Evolutionary conservation across 2,888 invertebrate species (phyloP), one percentile per base, ranked within the genome.

Genomic region (Agonopterix alstromeriana): DNA sequence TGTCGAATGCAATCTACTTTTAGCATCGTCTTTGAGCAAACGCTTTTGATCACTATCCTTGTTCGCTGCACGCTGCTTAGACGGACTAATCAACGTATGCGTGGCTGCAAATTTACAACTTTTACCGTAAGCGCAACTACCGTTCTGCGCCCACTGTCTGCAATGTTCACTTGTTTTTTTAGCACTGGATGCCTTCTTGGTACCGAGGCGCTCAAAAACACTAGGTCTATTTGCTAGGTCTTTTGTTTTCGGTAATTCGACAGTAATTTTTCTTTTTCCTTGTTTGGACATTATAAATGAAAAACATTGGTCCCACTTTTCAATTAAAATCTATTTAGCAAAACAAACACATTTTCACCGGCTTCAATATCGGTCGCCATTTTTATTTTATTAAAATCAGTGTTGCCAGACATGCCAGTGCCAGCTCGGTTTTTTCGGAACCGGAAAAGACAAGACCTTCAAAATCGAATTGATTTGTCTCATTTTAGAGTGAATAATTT

Each of bases 171-270:
- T 82, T 85, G 90, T 82, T 89, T 89, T 90, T 75, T 90, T 90
- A 59, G 75, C 74, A 70, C 78, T 81, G 35, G 90, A 80, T 54
- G 88, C 87, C 71, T 94, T 93, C 84, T 94, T 94, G 43, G 94
- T 94, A 62, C 95, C 95, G 69, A 95, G 91, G 65, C 95, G 91
- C 84, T 95, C 95, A 85, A 95, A 95, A 61, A 95, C 95, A 90
- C 94, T 95, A 60, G 94, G 94, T 80, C 94, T 91, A 70, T 84
- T 84, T 76, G 90, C 77, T 65, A 91, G 82, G 73, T 91, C 91
- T 88, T 93, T 93, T 76, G 90, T 90, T 90, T 92, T 92, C 74
- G 92, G 90, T 82, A 93, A 90, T 83, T 93, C 93, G 79, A 93
- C 93, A 77, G 93, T 93, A 82, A 93, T 93, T 91, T 93, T 94